A percentile compares a stretch with the other conserved stretches of the same genome.
Evolutionary conservation across 2,113 vertebrate genomes (phyloP).

Genomic region (Cyanistes caeruleus): DNA sequence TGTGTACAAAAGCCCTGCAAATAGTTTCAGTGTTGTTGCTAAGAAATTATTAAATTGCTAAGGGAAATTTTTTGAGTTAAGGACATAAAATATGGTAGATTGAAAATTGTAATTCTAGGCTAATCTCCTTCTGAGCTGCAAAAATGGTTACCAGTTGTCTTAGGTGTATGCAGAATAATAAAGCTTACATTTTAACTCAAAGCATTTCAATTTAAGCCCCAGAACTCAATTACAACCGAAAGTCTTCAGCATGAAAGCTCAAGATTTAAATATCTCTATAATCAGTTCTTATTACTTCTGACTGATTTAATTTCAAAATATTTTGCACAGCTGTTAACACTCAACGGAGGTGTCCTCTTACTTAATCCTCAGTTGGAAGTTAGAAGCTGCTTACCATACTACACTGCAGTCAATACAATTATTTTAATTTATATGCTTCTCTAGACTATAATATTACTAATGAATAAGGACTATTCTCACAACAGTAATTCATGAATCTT

Average conservation of each 20-base stretch:
- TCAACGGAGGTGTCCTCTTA: conserved; percentile 29
- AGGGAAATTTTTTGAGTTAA: neutral
- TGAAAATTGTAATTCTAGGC: neutral
- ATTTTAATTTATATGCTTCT: conserved; percentile 1
- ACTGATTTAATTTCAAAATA: conserved; percentile 71
- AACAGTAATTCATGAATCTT: neutral
- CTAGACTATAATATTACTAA: neutral
- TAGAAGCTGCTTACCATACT: neutral
- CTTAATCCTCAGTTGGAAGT: neutral
- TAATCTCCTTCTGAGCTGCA: neutral
- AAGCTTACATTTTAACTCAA: neutral
- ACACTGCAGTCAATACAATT: neutral
- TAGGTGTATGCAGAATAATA: conserved; percentile 10
- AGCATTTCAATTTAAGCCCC: conserved; percentile 22
- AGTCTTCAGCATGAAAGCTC: conserved; percentile 40
- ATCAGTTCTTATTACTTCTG: conserved; percentile 62
- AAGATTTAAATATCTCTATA: conserved; percentile 56
- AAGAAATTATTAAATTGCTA: neutral
- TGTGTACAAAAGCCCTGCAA: neutral
- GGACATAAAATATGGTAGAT: neutral
- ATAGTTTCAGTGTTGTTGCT: neutral
- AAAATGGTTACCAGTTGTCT: neutral
- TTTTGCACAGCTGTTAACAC: conserved; percentile 60
- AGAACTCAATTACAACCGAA: conserved; percentile 61
- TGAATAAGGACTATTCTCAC: neutral